Percentiles rank a stretch among this genome's conserved stretches.
Conservation (phyloP, 2,888 invertebrate genomes). For the Tenthredo mesomela region DNA sequence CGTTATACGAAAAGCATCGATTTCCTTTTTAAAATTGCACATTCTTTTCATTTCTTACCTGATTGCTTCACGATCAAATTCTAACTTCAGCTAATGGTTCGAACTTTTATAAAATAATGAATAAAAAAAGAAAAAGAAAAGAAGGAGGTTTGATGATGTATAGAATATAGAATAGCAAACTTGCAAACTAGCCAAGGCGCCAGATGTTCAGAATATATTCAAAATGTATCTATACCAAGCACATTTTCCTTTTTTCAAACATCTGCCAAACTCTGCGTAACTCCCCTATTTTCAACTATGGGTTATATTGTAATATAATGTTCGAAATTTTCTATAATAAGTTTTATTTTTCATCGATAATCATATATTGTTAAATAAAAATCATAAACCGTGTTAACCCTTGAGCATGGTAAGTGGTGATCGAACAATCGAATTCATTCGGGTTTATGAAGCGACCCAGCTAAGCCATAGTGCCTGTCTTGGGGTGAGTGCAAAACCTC, state of each 20-base stretch:
- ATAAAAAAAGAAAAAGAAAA: too few relatives aligned
- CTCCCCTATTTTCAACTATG: not conserved
- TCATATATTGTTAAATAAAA: not conserved
- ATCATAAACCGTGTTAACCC: not conserved
- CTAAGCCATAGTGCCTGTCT: not conserved
- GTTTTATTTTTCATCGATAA: slow-evolving; percentile 16
- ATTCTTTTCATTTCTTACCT: too few relatives aligned
- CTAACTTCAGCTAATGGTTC: too few relatives aligned
- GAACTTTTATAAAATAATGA: too few relatives aligned
- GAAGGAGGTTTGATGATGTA: not conserved
- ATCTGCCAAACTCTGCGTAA: not conserved
- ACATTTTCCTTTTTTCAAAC: not conserved
- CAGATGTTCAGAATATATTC: slow-evolving; percentile 12
- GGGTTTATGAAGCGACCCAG: slow-evolving; percentile 36
- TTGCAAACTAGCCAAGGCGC: not conserved
- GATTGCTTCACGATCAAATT: too few relatives aligned
- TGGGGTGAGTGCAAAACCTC: slow-evolving; percentile 18
- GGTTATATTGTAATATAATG: too few relatives aligned
- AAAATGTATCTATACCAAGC: not conserved
- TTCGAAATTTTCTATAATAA: not conserved
- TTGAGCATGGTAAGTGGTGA: not conserved
- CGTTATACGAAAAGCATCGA: too few relatives aligned
- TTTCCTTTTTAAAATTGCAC: too few relatives aligned
- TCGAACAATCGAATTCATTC: slow-evolving; percentile 29
- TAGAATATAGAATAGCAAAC: not conserved